phyloP scores from a whole-genome alignment of 1,140 invertebrate genomes.

The Megalopta genalis region DNA sequence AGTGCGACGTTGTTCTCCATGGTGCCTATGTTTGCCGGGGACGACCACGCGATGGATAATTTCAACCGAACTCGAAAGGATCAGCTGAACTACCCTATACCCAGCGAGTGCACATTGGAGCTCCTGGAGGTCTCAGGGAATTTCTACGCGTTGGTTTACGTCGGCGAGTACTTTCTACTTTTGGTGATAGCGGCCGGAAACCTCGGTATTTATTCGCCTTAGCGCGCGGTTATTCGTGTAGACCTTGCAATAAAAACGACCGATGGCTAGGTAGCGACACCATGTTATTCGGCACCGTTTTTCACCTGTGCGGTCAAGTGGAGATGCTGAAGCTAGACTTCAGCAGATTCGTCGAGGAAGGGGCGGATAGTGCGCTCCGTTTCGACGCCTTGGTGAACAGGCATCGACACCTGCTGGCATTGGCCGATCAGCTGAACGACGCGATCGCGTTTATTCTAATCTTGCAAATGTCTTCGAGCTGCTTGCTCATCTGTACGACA shows the following conservation, averaged over 20 bases:
- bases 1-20: background rate
- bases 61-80: slow-evolving; percentile 1
- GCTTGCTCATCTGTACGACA: slow-evolving; percentile 36
- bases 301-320: slow-evolving; percentile 52
- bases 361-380: background rate
- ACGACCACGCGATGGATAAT: no score
- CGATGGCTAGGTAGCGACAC: slow-evolving; percentile 39
- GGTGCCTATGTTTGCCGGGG: slow-evolving; percentile 4
- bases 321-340: slow-evolving; percentile 37
- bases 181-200: slow-evolving; percentile 21
- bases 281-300: slow-evolving; percentile 42
- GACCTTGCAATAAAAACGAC: no score
- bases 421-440: slow-evolving; percentile 26
- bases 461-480: slow-evolving; percentile 44
- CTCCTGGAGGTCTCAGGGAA: background rate
- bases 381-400: slow-evolving; percentile 4
- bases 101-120: background rate
- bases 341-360: background rate
- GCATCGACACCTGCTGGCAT: slow-evolving; percentile 20
- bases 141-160: background rate
- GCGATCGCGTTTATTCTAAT: slow-evolving; percentile 22
- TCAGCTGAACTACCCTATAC: slow-evolving; percentile 19
- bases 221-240: background rate
- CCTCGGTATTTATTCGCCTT: slow-evolving; percentile 37
- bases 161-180: slow-evolving; percentile 9